Evolutionary conservation across 2,113 vertebrate species (phyloP).

Genomic region (Phyllostomus discolor): DNA sequence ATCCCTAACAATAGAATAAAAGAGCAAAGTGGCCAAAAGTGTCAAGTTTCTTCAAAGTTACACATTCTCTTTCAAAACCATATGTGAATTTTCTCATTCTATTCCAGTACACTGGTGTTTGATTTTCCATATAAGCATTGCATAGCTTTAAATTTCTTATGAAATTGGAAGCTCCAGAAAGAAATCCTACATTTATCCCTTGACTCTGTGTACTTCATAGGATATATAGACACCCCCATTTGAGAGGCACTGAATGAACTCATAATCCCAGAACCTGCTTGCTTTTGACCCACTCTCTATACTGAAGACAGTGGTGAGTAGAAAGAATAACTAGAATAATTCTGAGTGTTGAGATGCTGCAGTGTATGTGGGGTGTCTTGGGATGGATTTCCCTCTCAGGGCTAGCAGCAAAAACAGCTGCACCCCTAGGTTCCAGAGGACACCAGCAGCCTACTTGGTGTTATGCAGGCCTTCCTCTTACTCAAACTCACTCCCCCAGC

Average conservation of each 20-base stretch:
- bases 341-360: background rate
- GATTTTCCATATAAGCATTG: background rate
- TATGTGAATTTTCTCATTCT: constrained; percentile 17
- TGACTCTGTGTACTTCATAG: background rate
- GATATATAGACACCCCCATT: background rate
- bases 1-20: background rate
- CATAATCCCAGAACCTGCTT: background rate
- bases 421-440: background rate
- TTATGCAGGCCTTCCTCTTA: background rate
- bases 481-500: constrained; percentile 30
- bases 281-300: background rate
- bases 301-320: background rate
- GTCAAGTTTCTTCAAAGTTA: background rate
- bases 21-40: background rate
- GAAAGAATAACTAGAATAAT: constrained; percentile 12
- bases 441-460: background rate
- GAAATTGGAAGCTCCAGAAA: background rate
- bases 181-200: background rate
- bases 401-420: background rate
- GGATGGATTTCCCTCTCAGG: background rate
- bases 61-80: constrained; percentile 29
- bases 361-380: background rate
- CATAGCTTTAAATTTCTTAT: background rate
- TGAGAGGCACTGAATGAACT: background rate
- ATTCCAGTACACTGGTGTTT: background rate